phyloP scores from a whole-genome alignment of 64 coral and sea anemone species.

The Hydrozoanthus tunicans region DNA sequence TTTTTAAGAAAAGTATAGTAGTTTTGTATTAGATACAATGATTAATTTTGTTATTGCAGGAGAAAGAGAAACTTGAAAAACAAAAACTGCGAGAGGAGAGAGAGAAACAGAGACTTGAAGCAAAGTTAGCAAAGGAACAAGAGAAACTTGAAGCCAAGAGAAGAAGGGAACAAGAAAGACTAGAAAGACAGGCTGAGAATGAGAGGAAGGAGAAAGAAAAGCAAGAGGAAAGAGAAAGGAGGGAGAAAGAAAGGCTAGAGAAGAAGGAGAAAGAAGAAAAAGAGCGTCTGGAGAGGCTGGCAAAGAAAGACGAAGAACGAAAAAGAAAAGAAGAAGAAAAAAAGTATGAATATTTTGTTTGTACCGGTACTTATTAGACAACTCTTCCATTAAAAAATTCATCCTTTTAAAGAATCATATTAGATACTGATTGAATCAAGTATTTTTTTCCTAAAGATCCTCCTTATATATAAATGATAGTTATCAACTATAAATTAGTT shows the following conservation, averaged over 20 bases:
- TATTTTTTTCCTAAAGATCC: no score
- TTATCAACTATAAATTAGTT: no score
- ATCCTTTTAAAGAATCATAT: no score
- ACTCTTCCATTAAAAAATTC: no score
- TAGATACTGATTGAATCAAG: no score
- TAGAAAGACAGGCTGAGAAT: conserved; percentile 83
- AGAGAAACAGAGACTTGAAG: conserved; percentile 68
- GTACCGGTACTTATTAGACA: background rate
- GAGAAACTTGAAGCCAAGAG: conserved; percentile 88
- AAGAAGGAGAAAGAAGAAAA: conserved; percentile 89
- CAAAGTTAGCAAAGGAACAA: conserved; percentile 77
- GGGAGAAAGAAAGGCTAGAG: conserved; percentile 81
- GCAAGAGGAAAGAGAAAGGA: conserved; percentile 76
- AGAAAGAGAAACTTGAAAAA: conserved; percentile 64
- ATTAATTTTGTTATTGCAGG: conserved; percentile 40
- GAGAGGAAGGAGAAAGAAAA: conserved; percentile 90
- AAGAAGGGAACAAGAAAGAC: conserved; percentile 83
- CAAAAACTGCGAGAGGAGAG: conserved; percentile 79
- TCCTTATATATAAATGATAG: no score
- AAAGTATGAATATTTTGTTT: conserved; percentile 42
- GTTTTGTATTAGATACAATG: no score
- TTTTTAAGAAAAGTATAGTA: no score
- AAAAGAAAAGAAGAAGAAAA: conserved; percentile 77
- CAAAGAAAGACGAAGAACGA: conserved; percentile 81
- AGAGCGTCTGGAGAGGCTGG: conserved; percentile 81